Base-by-base conservation (phyloP, 1,140 invertebrate species). In the Phymorhynchus buccinoides region DNA sequence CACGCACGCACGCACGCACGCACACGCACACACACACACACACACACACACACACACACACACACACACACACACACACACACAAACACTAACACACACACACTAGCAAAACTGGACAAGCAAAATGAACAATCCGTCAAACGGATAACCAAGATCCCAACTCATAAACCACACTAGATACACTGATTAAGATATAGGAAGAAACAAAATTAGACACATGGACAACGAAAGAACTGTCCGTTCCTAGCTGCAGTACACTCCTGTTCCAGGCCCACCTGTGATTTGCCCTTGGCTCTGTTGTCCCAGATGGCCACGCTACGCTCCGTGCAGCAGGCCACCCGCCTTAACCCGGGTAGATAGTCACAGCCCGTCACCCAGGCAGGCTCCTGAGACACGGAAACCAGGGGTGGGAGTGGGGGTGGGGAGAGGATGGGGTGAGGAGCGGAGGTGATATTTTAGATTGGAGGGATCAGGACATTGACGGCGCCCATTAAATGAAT, bases 301-400 rank as follows among this genome's bases (percentile, higher is more conserved):
- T 93, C 93, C 92, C 91, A 93, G 6, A 93, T 87, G 39, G 87
- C 86, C 18, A 93, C 86, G 77, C 90, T 92, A 68, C 92, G 86
- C 78, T 93, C 93, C n/a, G 92, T 92, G 86, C 90, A 91, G 75
- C 90, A 90, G 22, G 88, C 88, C 6, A 92, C 89, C 68, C 92
- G 86, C 37, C 92, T 86, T 27, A 93, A 87, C 27, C 85, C 89
- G 12, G 92, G 92, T 42, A 93, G 86, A 87, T 92, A 93, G 83
- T 93, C 92, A 84, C 92, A 92, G 4, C 92, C 92, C 7, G 92
- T 93, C 30, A 92, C 88, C 93, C 93, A 93, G 0, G 90, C 90
- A 44, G 91, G 86, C 84, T 92, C 91, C 91, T 92, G 83, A 27
- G 12, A 18, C 14, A 75, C n/a, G n/a, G 32, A 27, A 7, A 68